phyloP scores from a whole-genome alignment of 2,797 vertebrate genomes.

The Mormyrops boulengeri region DNA sequence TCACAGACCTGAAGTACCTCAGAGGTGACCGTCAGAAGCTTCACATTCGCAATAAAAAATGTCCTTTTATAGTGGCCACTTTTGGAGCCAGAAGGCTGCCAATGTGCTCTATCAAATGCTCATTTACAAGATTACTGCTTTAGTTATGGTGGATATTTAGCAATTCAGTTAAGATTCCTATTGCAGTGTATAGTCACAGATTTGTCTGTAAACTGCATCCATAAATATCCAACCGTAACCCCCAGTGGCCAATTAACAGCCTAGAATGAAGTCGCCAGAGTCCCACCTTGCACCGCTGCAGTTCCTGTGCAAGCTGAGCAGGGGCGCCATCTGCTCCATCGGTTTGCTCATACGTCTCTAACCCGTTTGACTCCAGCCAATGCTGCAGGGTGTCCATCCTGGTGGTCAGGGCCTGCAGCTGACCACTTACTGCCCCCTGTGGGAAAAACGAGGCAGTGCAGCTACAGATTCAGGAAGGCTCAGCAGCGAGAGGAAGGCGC shows the following conservation, averaged over 20 bases:
- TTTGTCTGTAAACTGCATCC: not conserved
- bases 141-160: not conserved
- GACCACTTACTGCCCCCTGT: constrained; percentile 59
- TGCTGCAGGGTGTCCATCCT: constrained; percentile 49
- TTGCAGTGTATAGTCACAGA: not conserved
- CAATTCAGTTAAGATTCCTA: not conserved
- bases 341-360: not conserved
- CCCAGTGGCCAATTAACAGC: not conserved
- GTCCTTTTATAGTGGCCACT: not conserved
- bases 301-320: constrained; percentile 51
- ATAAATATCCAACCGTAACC: not conserved
- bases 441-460: constrained; percentile 19
- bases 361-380: constrained; percentile 44
- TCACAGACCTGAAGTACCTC: not conserved
- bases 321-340: constrained; percentile 18
- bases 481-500: not conserved
- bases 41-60: not conserved
- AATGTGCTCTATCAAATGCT: not conserved
- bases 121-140: not conserved
- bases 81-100: not conserved
- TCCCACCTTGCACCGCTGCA: constrained; percentile 66
- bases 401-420: constrained; percentile 60
- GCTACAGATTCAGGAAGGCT: not conserved
- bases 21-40: not conserved
- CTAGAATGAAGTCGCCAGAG: not conserved